These are phyloP conservation scores for Venturia canescens DNA, from an alignment of 1,140 invertebrate genomes.

Conservation along the genomic window DNA sequence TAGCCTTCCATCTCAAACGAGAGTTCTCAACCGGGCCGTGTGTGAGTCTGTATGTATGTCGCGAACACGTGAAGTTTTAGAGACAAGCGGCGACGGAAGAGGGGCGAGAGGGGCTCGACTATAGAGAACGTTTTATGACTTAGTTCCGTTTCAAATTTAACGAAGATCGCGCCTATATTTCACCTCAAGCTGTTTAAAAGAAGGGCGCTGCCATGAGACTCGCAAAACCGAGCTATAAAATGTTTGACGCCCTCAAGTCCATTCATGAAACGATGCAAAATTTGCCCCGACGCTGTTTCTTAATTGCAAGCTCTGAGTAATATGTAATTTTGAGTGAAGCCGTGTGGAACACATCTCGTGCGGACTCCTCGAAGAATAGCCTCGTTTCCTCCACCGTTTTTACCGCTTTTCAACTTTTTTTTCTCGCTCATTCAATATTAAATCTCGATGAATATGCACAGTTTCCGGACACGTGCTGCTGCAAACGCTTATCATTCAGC, in stretches of 20 bases:
- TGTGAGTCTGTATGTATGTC: background rate
- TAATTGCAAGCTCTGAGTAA: conserved; percentile 40
- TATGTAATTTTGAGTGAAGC: conserved; percentile 10
- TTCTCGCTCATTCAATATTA: background rate
- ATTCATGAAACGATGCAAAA: conserved; percentile 39
- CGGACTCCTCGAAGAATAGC: background rate
- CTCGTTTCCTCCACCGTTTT: background rate
- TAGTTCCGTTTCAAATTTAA: conserved; percentile 62
- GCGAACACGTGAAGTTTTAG: conserved; percentile 23
- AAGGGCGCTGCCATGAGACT: conserved; percentile 34
- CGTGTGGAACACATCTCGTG: conserved; percentile 2
- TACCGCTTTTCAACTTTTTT: background rate
- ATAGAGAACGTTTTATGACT: conserved; percentile 57
- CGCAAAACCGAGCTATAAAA: conserved; percentile 37
- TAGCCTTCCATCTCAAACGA: background rate
- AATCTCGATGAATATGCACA: background rate
- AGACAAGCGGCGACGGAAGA: conserved; percentile 17
- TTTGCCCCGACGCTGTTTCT: conserved; percentile 32
- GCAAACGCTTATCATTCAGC: too few relatives aligned
- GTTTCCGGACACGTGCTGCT: too few relatives aligned
- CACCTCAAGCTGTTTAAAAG: conserved; percentile 24
- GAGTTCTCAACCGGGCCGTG: conserved; percentile 14
- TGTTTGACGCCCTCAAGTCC: conserved; percentile 20
- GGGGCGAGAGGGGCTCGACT: conserved; percentile 31
- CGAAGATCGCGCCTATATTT: conserved; percentile 37